These are phyloP conservation scores for Pseudomugil gertrudae DNA, from an alignment of 2,797 vertebrate genomes.

Conservation along the genomic window DNA sequence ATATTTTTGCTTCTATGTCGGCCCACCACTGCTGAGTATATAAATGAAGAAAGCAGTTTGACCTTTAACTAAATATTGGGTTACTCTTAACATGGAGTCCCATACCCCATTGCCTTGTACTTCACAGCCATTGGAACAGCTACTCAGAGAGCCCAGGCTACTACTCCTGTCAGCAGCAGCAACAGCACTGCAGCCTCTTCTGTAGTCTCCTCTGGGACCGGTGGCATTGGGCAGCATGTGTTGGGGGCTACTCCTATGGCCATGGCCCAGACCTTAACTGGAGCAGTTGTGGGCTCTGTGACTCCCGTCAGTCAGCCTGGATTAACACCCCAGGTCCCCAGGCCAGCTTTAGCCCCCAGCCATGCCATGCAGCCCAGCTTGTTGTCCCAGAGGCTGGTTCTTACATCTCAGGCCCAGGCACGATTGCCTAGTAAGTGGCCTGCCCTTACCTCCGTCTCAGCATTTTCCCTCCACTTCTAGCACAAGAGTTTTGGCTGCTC, in stretches of 20 bases:
- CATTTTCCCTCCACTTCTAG: constrained; percentile 77
- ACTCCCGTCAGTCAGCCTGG: constrained; percentile 82
- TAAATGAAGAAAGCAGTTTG: constrained; percentile 31
- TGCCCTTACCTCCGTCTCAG: constrained; percentile 74
- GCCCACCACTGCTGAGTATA: constrained; percentile 47
- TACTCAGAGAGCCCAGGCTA: constrained; percentile 89
- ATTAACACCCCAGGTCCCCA: constrained; percentile 70
- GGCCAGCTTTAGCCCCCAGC: constrained; percentile 83
- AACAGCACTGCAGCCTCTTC: constrained; percentile 73
- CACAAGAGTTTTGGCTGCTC: constrained; percentile 72
- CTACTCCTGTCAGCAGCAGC: constrained; percentile 77
- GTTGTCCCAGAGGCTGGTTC: constrained; percentile 95
- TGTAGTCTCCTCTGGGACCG: constrained; percentile 74
- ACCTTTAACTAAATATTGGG: constrained; percentile 44
- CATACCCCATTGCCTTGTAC: constrained; percentile 83
- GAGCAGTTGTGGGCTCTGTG: constrained; percentile 77
- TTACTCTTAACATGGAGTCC: constrained; percentile 77
- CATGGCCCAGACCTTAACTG: constrained; percentile 84
- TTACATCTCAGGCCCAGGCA: constrained; percentile 98
- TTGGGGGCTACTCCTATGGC: constrained; percentile 80
- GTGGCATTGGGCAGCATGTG: constrained; percentile 84
- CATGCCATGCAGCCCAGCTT: constrained; percentile 90
- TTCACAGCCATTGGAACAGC: constrained; percentile 87
- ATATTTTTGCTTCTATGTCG: constrained; percentile 26
- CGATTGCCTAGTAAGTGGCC: constrained; percentile 99